phyloP scores from a whole-genome alignment of 1,140 invertebrate genomes.

The Brachionus plicatilis region DNA sequence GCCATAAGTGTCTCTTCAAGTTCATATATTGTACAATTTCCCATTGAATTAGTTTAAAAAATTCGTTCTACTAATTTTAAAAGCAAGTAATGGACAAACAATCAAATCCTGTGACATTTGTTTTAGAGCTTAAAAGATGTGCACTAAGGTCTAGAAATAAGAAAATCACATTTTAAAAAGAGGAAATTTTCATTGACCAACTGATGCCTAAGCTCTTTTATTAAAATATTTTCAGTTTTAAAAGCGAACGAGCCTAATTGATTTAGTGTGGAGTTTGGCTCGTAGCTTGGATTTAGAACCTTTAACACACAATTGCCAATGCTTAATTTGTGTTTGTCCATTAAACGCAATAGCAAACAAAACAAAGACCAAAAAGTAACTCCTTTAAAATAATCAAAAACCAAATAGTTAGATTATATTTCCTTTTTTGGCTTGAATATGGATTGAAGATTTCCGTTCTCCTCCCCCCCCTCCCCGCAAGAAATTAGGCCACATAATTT shows the following conservation, averaged over 20 bases:
- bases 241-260: background rate
- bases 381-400: slow-evolving; percentile 4
- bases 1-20: background rate
- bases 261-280: background rate
- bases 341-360: background rate
- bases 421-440: slow-evolving; percentile 6
- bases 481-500: background rate
- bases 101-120: slow-evolving; percentile 9
- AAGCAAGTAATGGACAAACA: background rate
- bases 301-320: background rate
- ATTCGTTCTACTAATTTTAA: background rate
- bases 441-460: background rate
- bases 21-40: background rate
- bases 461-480: background rate
- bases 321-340: background rate
- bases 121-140: background rate
- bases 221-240: background rate
- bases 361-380: slow-evolving; percentile 1
- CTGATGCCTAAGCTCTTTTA: background rate
- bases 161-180: slow-evolving; percentile 18
- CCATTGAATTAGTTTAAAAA: background rate
- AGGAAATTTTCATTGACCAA: background rate
- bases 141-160: background rate
- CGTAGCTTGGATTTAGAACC: background rate
- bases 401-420: background rate